These are phyloP conservation scores for Phalacrocorax carbo DNA, from an alignment of 2,113 vertebrate species.

Conservation along the genomic window DNA sequence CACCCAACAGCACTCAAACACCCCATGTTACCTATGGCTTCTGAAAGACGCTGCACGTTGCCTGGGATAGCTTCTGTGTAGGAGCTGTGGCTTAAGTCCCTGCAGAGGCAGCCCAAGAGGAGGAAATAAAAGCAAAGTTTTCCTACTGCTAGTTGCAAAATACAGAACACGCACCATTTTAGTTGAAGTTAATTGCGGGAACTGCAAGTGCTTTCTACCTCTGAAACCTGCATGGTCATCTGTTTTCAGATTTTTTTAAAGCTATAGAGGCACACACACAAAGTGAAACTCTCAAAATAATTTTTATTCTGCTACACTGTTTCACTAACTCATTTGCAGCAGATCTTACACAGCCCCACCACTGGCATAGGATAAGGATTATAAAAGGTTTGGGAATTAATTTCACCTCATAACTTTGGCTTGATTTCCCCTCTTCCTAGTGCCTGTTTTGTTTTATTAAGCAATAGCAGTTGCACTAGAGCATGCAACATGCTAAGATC, in stretches of 20 bases:
- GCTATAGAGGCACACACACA: fast-evolving
- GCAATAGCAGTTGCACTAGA: background rate
- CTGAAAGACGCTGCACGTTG: fast-evolving
- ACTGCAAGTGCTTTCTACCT: background rate
- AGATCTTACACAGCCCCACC: background rate
- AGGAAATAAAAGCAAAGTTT: background rate
- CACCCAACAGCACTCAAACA: background rate
- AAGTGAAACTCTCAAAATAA: background rate
- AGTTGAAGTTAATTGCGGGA: background rate
- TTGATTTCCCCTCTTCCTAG: background rate
- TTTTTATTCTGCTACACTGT: background rate
- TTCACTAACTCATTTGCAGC: background rate
- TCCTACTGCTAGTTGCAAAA: background rate
- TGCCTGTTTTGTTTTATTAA: background rate
- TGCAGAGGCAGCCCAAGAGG: background rate
- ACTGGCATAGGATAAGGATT: background rate
- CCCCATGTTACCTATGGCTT: fast-evolving
- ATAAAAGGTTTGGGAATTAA: background rate
- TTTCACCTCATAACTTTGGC: background rate
- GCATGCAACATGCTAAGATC: background rate
- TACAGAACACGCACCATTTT: background rate
- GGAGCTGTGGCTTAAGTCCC: no score
- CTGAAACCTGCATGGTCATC: background rate
- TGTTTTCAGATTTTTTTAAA: background rate
- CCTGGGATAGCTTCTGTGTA: no score